A percentile compares a stretch with the other conserved stretches of the same genome.
Evolutionary conservation across 1,140 invertebrate species (phyloP).

Genomic region (Hylaeus anthracinus): DNA sequence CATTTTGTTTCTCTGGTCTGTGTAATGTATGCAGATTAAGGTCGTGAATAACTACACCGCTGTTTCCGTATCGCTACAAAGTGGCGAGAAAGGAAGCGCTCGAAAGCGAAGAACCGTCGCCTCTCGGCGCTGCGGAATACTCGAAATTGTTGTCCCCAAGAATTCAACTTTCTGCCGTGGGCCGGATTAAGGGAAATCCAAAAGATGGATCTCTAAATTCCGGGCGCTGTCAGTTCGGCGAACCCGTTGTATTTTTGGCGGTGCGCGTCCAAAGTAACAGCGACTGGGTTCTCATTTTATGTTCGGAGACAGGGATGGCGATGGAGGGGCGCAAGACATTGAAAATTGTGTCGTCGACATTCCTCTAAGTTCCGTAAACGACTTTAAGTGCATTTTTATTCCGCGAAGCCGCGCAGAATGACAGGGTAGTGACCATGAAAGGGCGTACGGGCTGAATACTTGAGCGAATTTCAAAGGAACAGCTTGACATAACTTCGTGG

Average conservation of each 20-base stretch:
- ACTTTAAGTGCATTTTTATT: neutral
- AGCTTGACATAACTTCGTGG: slow-evolving; percentile 49
- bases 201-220: no score
- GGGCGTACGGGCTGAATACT: slow-evolving; percentile 8
- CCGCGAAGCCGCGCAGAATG: neutral
- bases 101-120: neutral
- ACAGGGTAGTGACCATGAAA: neutral
- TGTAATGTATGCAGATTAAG: slow-evolving; percentile 27
- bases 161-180: neutral
- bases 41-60: slow-evolving; percentile 27
- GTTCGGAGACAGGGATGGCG: no score
- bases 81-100: neutral
- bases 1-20: neutral
- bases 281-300: no score
- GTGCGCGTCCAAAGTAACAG: no score
- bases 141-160: neutral
- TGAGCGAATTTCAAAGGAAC: slow-evolving; percentile 37
- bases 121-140: neutral
- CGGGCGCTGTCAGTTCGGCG: no score
- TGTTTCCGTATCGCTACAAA: slow-evolving; percentile 6
- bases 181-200: no score
- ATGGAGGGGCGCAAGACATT: no score
- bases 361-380: neutral
- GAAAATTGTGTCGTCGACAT: neutral
- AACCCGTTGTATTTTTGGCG: no score